These are phyloP conservation scores for Dreissena polymorpha DNA, from an alignment of 1,140 invertebrate species.

Conservation along the genomic window DNA sequence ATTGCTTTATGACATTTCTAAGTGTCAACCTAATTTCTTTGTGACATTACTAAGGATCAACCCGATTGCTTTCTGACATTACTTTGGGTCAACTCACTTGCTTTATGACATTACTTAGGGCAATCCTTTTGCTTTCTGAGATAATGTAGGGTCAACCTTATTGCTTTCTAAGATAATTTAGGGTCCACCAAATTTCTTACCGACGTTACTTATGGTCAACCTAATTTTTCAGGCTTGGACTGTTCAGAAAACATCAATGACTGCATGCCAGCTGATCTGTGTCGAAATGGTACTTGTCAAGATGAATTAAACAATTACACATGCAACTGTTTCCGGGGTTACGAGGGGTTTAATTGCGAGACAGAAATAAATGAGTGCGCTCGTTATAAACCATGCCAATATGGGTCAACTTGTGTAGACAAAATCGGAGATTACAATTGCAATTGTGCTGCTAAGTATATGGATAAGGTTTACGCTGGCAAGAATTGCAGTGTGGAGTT, in stretches of 20 bases:
- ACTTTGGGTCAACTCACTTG: too few species aligned
- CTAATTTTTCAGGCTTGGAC: constrained; percentile 82
- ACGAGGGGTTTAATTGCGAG: constrained; percentile 70
- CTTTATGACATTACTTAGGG: too few species aligned
- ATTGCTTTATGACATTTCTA: too few species aligned
- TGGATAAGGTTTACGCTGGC: constrained; percentile 85
- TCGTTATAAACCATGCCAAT: constrained; percentile 85
- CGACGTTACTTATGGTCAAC: too few species aligned
- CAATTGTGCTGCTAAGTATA: constrained; percentile 75
- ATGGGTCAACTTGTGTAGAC: constrained; percentile 82
- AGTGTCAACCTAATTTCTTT: too few species aligned
- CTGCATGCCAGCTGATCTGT: constrained; percentile 75
- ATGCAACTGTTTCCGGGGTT: constrained; percentile 82
- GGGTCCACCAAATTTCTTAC: too few species aligned
- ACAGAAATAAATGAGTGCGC: constrained; percentile 67
- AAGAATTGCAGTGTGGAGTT: constrained; percentile 92
- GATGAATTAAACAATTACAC: constrained; percentile 81
- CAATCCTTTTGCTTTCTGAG: too few species aligned
- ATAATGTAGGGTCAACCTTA: too few species aligned
- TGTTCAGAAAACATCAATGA: constrained; percentile 91
- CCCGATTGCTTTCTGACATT: too few species aligned
- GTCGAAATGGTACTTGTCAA: constrained; percentile 92
- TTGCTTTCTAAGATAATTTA: too few species aligned
- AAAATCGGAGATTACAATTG: constrained; percentile 68
- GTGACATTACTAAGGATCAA: too few species aligned